Conservation (phyloP, 2,888 invertebrate species). For the Spicauda simplicius region DNA sequence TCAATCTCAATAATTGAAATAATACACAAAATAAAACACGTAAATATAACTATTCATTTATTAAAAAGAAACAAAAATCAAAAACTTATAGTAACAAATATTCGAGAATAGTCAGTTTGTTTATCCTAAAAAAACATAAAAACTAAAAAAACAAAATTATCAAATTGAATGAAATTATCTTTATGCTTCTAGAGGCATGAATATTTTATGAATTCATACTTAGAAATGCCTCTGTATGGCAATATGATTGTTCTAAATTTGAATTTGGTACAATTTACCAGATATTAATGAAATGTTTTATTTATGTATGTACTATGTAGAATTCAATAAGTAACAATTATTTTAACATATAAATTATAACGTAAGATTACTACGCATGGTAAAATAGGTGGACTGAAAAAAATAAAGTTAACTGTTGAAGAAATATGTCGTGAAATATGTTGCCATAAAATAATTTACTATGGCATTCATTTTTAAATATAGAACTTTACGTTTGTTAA, state of each 20-base stretch:
- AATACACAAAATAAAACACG: neutral
- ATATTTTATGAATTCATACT: neutral
- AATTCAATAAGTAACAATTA: no score
- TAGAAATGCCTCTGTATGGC: neutral
- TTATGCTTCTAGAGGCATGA: neutral
- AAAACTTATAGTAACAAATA: constrained; percentile 3
- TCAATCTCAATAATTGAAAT: no score
- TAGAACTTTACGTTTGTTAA: neutral
- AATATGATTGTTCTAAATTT: neutral
- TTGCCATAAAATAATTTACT: no score
- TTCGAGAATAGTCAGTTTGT: neutral
- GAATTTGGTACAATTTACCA: neutral
- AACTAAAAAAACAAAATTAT: neutral
- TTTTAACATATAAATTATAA: no score
- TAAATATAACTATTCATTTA: neutral
- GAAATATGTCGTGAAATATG: no score
- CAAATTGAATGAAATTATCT: neutral
- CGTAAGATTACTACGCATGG: no score
- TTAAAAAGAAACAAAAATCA: constrained; percentile 1
- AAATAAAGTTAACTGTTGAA: no score
- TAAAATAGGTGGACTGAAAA: no score
- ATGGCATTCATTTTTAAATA: no score
- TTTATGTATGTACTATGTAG: neutral
- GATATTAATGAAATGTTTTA: neutral
- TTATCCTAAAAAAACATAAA: neutral